Evolutionary conservation across 1,140 invertebrate genomes (phyloP), one percentile per base, ranked within the genome.

Genomic region (Listronotus oregonensis): DNA sequence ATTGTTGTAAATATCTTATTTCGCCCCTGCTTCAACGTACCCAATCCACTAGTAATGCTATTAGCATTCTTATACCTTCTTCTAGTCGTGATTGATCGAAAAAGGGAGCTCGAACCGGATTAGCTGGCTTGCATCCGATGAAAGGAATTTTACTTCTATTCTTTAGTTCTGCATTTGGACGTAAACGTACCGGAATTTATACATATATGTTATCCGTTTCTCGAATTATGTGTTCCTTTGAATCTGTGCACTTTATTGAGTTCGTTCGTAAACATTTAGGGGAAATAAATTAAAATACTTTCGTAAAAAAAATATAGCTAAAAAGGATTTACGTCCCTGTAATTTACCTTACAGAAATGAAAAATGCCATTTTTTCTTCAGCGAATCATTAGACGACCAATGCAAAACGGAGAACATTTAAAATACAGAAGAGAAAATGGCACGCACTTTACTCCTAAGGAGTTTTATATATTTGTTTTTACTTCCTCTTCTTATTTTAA

Each of bases 1-100:
- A 14, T 43, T 7, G 6, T 0, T n/a, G 3, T n/a, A 34, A 52
- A 34, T 12, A 32, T 6, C 17, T 5, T 5, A 58, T 6, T 50
- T 47, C 58, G 27, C 9, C 58, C 27, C 58, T 61, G 58, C 37
- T 42, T 58, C 55, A 54, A 61, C 32, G 46, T 61, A 40, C 46
- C 46, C 40, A 51, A 42, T 32, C 34, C 34, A 37, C 69, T 71
- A 69, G 69, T 73, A 73, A 73, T 73, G 59, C 67, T 66, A 73
- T 71, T 73, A 71, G 69, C 67, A 73, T 71, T 73, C 69, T 71
- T 72, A 68, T 66, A 63, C 67, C 52, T 59, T 67, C 42, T 50
- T 63, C 15, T 58, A 57, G 43, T 40, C 40, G 61, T 67, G 69
- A 73, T 73, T 73, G 71, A 73, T 73, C 64, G 71, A 39, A 61